Evolutionary conservation across 2,113 vertebrate species (phyloP).

Genomic region (Gobius niger): DNA sequence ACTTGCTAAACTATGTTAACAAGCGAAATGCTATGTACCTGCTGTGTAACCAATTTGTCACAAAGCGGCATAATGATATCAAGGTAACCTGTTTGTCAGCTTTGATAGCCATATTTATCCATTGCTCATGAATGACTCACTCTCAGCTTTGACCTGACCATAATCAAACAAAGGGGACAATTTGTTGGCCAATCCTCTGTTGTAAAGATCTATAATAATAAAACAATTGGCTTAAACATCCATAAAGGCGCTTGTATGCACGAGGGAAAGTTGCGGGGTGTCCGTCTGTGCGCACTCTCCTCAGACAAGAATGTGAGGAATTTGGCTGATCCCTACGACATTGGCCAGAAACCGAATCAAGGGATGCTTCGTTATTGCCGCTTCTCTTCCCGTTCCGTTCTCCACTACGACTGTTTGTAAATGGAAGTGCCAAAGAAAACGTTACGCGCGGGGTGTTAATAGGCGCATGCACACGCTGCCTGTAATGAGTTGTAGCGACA

Average conservation of each 20-base stretch:
- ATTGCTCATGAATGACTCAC: not conserved
- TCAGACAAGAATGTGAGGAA: constrained; percentile 72
- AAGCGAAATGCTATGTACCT: not conserved
- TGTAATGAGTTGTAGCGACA: constrained; percentile 52
- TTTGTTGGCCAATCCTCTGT: not conserved
- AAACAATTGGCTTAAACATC: not conserved
- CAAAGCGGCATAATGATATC: not conserved
- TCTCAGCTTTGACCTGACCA: not conserved
- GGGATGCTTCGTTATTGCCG: constrained; percentile 17
- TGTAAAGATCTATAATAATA: not conserved
- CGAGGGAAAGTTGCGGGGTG: constrained; percentile 23
- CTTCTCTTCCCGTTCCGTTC: constrained; percentile 13
- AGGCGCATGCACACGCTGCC: constrained; percentile 35
- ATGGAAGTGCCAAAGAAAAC: constrained; percentile 54
- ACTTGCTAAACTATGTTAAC: not conserved
- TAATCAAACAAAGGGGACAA: not conserved
- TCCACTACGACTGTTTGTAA: constrained; percentile 28
- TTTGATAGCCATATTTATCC: not conserved
- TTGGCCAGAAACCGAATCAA: constrained; percentile 32
- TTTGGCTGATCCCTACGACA: constrained; percentile 57
- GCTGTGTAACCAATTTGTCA: not conserved
- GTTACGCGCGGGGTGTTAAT: constrained; percentile 53
- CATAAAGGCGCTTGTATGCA: constrained; percentile 15
- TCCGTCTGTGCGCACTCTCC: constrained; percentile 23
- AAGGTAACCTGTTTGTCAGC: constrained; percentile 5